These are phyloP conservation scores for Icerya purchasi DNA, from an alignment of 2,888 invertebrate genomes.

Conservation along the genomic window DNA sequence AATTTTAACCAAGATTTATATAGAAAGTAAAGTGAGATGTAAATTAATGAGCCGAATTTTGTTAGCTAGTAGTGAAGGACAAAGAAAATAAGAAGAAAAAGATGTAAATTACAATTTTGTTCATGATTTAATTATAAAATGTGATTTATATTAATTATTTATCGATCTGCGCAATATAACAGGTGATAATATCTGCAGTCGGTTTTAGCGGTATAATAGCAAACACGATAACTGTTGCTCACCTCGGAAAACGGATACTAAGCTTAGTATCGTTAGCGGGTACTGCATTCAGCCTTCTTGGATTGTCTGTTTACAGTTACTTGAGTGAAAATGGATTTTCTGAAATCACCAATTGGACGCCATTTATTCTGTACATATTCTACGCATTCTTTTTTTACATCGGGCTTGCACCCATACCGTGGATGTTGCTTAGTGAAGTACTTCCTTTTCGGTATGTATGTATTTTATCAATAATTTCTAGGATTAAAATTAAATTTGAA, in stretches of 20 bases:
- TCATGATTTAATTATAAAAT: no score
- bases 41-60: no score
- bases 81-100: no score
- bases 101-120: no score
- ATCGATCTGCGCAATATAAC: no score
- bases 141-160: no score
- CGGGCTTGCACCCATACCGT: slow-evolving; percentile 28
- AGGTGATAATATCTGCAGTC: slow-evolving; percentile 31
- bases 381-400: slow-evolving; percentile 27
- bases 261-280: slow-evolving; percentile 28
- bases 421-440: slow-evolving; percentile 35
- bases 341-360: slow-evolving; percentile 21
- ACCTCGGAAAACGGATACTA: slow-evolving; percentile 30
- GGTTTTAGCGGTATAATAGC: slow-evolving; percentile 28
- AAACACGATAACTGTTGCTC: slow-evolving; percentile 27
- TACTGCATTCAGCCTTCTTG: slow-evolving; percentile 22
- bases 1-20: no score
- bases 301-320: slow-evolving; percentile 12
- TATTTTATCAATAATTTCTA: no score
- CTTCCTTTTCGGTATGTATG: slow-evolving; percentile 33
- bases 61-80: no score
- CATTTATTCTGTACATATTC: slow-evolving; percentile 27
- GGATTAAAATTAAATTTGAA: no score
- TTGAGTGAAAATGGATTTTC: slow-evolving; percentile 24
- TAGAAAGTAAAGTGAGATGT: no score